Percentiles rank a stretch among this genome's conserved stretches.
Conservation (phyloP, 2,113 vertebrate species). For the Engraulis encrasicolus region DNA sequence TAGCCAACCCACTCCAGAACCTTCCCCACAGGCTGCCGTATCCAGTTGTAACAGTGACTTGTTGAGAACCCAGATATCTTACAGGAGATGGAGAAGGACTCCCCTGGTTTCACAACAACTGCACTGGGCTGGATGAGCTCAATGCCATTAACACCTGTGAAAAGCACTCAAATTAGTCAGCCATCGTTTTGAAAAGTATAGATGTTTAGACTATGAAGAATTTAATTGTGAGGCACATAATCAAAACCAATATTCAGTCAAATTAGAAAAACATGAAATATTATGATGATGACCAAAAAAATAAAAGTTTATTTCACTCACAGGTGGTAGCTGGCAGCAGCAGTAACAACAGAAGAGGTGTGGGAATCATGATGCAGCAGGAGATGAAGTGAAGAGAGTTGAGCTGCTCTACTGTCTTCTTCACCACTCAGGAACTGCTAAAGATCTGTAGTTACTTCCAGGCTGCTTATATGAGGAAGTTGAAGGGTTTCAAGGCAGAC, state of each 20-base stretch:
- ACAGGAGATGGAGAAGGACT: constrained; percentile 33
- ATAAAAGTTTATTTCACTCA: background rate
- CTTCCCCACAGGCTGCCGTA: constrained; percentile 25
- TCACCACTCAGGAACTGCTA: background rate
- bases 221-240: no score
- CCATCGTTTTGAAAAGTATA: no score
- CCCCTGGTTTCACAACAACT: constrained; percentile 23
- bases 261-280: no score
- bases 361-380: background rate
- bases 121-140: constrained; percentile 16
- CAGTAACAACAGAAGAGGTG: background rate
- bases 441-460: no score
- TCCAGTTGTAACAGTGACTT: constrained; percentile 18
- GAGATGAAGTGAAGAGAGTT: background rate
- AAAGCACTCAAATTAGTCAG: constrained; percentile 12
- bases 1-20: constrained; percentile 39
- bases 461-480: no score
- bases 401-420: background rate
- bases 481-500: no score
- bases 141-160: constrained; percentile 23
- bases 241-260: no score
- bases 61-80: constrained; percentile 11
- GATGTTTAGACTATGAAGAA: no score
- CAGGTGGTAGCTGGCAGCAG: constrained; percentile 4
- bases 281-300: no score